Evolutionary conservation across 1,140 invertebrate genomes (phyloP), one percentile per base, ranked within the genome.

Genomic region (Brachionus sp.): DNA sequence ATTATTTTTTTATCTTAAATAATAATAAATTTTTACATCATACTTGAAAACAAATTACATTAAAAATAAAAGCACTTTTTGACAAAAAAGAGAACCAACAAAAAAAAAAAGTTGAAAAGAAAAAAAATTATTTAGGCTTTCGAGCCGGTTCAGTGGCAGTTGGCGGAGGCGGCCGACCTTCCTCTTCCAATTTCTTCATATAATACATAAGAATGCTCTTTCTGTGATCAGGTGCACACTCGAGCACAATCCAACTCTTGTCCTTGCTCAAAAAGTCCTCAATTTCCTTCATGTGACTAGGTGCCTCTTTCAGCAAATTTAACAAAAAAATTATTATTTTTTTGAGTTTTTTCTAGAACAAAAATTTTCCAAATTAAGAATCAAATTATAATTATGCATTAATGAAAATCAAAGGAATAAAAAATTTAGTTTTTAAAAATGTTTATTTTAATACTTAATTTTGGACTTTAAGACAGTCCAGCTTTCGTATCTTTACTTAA

Each of bases 131-230:
- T 75, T 75, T 75, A 12, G 42, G 37, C 25, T 88, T 84, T 53
- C 94, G 90, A 25, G 93, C 92, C 39, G 95, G 95, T 90, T 98
- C 96, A 25, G 94, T 95, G 53, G 96, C 95, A 29, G 97, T 99
- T 13, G 96, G 96, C 16, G 97, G 97, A 37, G 97, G 96, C 6
- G 97, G 97, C 0, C 95, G 95, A 19, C 97, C 97, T 87, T 95
- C 93, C 86, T 94, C 93, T 84, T 96, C 95, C 85, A 99, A 89
- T 88, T 98, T 95, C 86, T 98, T 95, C 83, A 99, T 91, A 90
- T 98, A 98, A 46, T 92, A 91, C 87, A 94, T 91, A 4, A 99
- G 89, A 80, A 98, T 92, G 84, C 94, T 92, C 84, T 92, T 92
- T 46, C 97, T 91, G 87, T 98, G 96, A 10, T 96, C 93, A 0